Evolutionary conservation across 2,888 invertebrate genomes (phyloP), one percentile per base, ranked within the genome.

Genomic region (Dynastes tityus): DNA sequence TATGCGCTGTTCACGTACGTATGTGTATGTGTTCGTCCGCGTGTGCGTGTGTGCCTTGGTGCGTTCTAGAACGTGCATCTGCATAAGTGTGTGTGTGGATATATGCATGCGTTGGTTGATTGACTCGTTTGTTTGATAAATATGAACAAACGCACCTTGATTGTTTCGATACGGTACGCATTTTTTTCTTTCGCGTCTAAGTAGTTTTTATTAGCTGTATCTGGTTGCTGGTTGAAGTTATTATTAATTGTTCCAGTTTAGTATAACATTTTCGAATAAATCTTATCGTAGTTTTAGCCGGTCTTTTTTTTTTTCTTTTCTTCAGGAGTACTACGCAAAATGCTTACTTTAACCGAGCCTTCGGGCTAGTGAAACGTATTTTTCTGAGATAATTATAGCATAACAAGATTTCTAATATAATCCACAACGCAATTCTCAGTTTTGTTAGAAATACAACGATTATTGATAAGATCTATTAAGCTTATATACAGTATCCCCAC

Each of bases 71-170:
- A 22, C 45, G 8, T 45, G 45, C 11, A 11, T 45, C 11, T 45
- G 22, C 9, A 22, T 22, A 9, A 6, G 8, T 27, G 55, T 58
- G 8, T 58, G 55, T 58, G 22, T 58, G 45, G 8, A 11, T 8
- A 55, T 29, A 63, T 58, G 32, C 40, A 40, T 58, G 58, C 58
- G 67, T 49, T 29, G 27, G 49, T 27, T 73, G 73, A 73, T 58
- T 73, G 73, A 73, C 58, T 73, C 51, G 29, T 32, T 73, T 58
- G 58, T 16, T 22, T 40, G 73, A 73, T 73, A 73, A 73, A 61
- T 58, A 58, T 53, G 55, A 22, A 58, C 55, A 58, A 58, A 58
- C 55, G 55, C 22, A 58, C 55, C 9, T 16, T 58, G 73, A 58
- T 73, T 73, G 40, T 73, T 58, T n/a, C 37, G 37, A 55, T 67